Base-by-base conservation (phyloP, 2,113 vertebrate genomes). In the Apteryx mantelli region DNA sequence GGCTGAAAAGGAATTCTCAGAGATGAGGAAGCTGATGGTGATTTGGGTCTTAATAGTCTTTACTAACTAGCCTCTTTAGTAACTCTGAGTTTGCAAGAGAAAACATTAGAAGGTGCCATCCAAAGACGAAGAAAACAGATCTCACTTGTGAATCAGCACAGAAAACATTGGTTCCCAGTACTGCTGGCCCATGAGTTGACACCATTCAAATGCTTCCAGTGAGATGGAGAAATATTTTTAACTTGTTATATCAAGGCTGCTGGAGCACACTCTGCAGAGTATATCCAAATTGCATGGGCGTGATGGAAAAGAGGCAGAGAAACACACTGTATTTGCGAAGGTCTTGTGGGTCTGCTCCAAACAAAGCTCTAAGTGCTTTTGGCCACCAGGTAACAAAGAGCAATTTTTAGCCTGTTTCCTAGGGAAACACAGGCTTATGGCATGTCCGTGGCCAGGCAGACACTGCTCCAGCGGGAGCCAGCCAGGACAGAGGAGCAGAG, bases 281-380 rank as follows among this genome's bases (percentile, higher is more conserved):
- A 24, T 4, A 55, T 38, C 60, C 52, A 36, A 20, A 38, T n/a
- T 21, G 40, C 2, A 1, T n/a, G 30, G 53, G 60, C 1, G 2
- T 3, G 16, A 70, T 25, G 22, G 55, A 80, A 42, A 69, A 14
- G 50, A 55, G 53, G 14, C 7, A 12, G 28, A 46, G 32, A 68
- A 68, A 65, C 11, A 73, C 5, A 14, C 34, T 25, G 22, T 2
- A 5, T 63, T 68, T 56, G 46, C 44, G 82, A 61, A 91, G 34
- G 34, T 46, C 6, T 44, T 25, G 22, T 30, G n/a, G 16, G 46
- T 61, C 58, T 73, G 25, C 68, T 82, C 66, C 66, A 69, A 87
- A 78, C 13, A 36, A 30, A 63, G 32, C n/a, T 50, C 17, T 55
- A 5, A 1, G 22, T 79, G 30, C 15, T 83, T 20, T 10, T 69